These are phyloP conservation scores for Mus spicilegus DNA, from an alignment of 2,113 vertebrate genomes.

Conservation along the genomic window DNA sequence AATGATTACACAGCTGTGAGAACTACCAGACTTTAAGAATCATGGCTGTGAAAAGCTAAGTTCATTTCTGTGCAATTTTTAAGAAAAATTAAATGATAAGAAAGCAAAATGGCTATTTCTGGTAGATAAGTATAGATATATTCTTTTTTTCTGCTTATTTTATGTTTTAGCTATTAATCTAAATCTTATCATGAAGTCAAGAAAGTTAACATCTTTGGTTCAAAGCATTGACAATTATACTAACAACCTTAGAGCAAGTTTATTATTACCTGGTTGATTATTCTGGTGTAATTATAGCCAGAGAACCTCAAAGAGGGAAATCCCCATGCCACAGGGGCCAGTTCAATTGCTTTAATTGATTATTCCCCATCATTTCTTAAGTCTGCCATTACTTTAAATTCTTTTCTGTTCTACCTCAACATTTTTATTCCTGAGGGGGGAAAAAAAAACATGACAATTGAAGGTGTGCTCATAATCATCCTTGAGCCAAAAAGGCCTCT, in stretches of 20 bases:
- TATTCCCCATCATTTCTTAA: neutral
- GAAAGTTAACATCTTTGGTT: neutral
- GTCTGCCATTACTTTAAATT: neutral
- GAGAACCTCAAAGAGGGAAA: neutral
- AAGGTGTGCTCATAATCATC: neutral
- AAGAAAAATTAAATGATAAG: neutral
- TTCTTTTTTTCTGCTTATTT: neutral
- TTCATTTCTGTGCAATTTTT: neutral
- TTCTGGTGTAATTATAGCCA: neutral
- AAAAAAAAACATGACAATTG: neutral
- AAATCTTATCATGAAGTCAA: neutral
- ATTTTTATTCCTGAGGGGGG: conserved; percentile 2
- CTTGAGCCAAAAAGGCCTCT: conserved; percentile 28
- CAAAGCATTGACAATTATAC: neutral
- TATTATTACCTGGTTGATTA: neutral
- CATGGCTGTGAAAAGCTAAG: neutral
- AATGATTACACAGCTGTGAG: neutral
- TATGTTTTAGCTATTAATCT: neutral
- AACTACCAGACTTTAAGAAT: neutral
- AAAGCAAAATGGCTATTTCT: conserved; percentile 28
- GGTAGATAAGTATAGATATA: neutral
- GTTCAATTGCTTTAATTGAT: neutral
- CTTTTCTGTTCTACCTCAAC: neutral
- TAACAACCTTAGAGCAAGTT: neutral
- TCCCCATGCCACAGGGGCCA: neutral